Conservation (phyloP, 2,113 vertebrate genomes). For the Ictalurus punctatus region DNA sequence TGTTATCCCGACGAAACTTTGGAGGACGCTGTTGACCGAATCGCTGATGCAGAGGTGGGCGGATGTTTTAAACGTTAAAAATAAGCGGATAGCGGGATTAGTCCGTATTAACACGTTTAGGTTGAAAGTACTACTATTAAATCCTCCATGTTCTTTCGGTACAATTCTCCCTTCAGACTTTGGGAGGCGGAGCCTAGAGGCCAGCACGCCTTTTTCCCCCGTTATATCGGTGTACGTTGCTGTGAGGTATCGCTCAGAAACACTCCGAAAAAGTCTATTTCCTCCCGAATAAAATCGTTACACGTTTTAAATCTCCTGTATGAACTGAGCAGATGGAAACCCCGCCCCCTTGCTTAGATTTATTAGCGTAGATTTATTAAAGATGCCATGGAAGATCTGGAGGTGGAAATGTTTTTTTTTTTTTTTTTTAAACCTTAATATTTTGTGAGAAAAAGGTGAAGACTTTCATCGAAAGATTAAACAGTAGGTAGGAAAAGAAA, state of each 20-base stretch:
- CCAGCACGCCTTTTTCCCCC: not conserved
- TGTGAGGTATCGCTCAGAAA: not conserved
- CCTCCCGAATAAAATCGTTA: not conserved
- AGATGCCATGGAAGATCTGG: too few relatives aligned
- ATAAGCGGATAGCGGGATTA: too few relatives aligned
- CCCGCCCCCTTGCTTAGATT: not conserved
- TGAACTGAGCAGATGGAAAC: not conserved
- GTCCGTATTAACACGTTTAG: too few relatives aligned
- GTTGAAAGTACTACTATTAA: not conserved
- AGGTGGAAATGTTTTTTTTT: too few relatives aligned
- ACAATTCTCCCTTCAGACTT: not conserved
- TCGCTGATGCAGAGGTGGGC: slow-evolving; percentile 83
- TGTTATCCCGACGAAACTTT: slow-evolving; percentile 85
- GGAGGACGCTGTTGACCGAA: slow-evolving; percentile 83
- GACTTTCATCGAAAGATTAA: too few relatives aligned
- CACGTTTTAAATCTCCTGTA: not conserved
- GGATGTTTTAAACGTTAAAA: not conserved
- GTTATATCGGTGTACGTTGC: not conserved
- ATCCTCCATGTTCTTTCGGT: too few relatives aligned
- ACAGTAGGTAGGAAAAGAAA: too few relatives aligned
- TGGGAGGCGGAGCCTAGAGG: not conserved
- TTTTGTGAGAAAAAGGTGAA: too few relatives aligned
- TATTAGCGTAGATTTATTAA: too few relatives aligned
- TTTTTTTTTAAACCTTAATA: too few relatives aligned
- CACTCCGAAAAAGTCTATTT: not conserved